Conservation (phyloP, 37 sponge, comb jelly and placozoan species). For the Haliclona indistincta region DNA sequence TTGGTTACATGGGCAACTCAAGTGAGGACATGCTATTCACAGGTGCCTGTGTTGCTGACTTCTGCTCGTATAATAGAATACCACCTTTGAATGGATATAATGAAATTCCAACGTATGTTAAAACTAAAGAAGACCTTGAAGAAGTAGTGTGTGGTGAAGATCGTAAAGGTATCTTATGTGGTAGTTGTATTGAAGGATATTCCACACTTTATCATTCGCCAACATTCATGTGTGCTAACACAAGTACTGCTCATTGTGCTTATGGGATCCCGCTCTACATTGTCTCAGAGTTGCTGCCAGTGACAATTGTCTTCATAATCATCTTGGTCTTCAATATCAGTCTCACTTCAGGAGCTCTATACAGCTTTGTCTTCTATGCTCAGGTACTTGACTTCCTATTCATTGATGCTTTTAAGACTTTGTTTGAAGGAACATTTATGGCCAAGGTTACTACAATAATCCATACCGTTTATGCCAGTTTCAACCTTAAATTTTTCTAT, state of each 20-base stretch:
- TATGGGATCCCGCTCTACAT: constrained; percentile 44
- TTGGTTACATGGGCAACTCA: constrained; percentile 25
- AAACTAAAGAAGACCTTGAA: neutral
- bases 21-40: constrained; percentile 10
- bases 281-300: constrained; percentile 33
- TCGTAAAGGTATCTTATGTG: constrained; percentile 27
- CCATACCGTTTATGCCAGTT: constrained; percentile 5
- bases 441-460: neutral
- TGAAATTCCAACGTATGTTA: neutral
- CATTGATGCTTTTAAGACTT: neutral
- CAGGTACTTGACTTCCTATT: constrained; percentile 19
- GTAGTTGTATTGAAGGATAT: constrained; percentile 15
- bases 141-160: constrained; percentile 8
- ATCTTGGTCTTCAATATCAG: constrained; percentile 44
- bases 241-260: neutral
- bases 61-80: neutral
- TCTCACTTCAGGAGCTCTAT: constrained; percentile 35
- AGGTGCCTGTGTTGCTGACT: neutral
- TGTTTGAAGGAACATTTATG: neutral
- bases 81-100: neutral
- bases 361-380: constrained; percentile 43
- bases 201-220: constrained; percentile 23
- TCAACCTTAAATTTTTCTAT: constrained; percentile 22
- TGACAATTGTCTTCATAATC: constrained; percentile 37
- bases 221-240: constrained; percentile 6